Conservation (phyloP, 2,888 invertebrate species). For the Eupithecia dodoneata region DNA sequence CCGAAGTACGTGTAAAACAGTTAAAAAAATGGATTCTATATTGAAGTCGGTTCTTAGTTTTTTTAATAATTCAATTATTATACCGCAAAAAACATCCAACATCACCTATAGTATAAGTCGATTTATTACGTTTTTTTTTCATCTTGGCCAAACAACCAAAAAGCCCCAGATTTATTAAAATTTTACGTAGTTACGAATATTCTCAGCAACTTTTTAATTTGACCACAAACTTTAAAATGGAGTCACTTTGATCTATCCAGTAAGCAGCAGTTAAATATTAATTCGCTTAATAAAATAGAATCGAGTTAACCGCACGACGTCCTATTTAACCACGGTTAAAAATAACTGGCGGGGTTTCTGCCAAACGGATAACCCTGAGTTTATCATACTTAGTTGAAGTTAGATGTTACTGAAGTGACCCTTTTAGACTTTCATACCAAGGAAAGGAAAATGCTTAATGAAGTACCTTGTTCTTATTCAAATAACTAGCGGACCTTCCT, state of each 20-base stretch:
- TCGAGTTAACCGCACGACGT: slow-evolving; percentile 47
- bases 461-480: no score
- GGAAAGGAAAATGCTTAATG: no score
- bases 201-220: not conserved
- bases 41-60: no score
- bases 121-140: not conserved
- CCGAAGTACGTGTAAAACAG: no score
- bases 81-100: no score
- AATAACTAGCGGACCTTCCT: no score
- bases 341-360: slow-evolving; percentile 58
- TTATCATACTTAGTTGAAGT: slow-evolving; percentile 6
- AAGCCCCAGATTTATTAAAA: not conserved
- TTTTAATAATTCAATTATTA: no score
- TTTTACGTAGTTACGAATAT: not conserved
- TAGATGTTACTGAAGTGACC: not conserved
- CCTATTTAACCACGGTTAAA: slow-evolving; percentile 77
- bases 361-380: slow-evolving; percentile 45
- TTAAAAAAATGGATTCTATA: no score
- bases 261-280: slow-evolving; percentile 34
- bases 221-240: slow-evolving; percentile 18
- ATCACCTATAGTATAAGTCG: no score
- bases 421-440: not conserved
- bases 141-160: not conserved
- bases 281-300: slow-evolving; percentile 48
- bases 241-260: slow-evolving; percentile 29